These are phyloP conservation scores for Hypotaenidia philippensis DNA, from an alignment of 2,797 vertebrate species.

Conservation along the genomic window DNA sequence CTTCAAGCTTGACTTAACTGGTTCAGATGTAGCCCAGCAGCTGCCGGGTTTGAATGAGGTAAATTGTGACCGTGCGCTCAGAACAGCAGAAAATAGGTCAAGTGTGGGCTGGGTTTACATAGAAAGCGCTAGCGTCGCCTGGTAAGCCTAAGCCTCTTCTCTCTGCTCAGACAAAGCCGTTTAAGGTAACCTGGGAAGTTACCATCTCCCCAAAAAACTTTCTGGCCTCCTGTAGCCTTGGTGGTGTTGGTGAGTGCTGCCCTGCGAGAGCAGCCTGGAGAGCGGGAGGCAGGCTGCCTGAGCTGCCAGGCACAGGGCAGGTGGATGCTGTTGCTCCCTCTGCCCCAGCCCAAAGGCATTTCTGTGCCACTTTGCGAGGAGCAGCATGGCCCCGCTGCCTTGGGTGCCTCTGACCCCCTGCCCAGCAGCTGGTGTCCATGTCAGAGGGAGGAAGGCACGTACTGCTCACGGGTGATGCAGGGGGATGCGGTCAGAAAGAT, in stretches of 20 bases:
- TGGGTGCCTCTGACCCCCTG: not conserved
- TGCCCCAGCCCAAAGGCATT: not conserved
- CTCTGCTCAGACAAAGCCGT: constrained; percentile 54
- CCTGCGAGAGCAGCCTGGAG: accelerated
- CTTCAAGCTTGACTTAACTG: constrained; percentile 58
- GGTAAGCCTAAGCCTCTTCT: constrained; percentile 57
- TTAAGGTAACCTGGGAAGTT: constrained; percentile 68
- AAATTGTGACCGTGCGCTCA: constrained; percentile 42
- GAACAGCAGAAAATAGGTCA: constrained; percentile 70
- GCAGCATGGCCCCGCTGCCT: not conserved
- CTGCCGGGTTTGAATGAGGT: constrained; percentile 62
- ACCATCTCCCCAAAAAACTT: constrained; percentile 9
- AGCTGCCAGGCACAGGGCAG: accelerated
- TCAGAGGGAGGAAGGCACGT: not conserved
- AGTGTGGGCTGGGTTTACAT: constrained; percentile 73
- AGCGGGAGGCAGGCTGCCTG: accelerated
- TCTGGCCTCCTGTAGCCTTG: not conserved
- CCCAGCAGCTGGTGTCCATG: constrained; percentile 18
- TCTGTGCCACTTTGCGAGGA: accelerated
- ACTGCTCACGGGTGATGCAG: accelerated
- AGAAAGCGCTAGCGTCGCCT: constrained; percentile 31
- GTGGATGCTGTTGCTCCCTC: accelerated
- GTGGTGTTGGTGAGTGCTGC: not conserved
- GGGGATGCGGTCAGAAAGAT: accelerated
- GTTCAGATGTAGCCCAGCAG: constrained; percentile 52